Base-by-base conservation (phyloP, 30 jellyfish, hydroid and myxozoan genomes). In the Aurelia sp. region DNA sequence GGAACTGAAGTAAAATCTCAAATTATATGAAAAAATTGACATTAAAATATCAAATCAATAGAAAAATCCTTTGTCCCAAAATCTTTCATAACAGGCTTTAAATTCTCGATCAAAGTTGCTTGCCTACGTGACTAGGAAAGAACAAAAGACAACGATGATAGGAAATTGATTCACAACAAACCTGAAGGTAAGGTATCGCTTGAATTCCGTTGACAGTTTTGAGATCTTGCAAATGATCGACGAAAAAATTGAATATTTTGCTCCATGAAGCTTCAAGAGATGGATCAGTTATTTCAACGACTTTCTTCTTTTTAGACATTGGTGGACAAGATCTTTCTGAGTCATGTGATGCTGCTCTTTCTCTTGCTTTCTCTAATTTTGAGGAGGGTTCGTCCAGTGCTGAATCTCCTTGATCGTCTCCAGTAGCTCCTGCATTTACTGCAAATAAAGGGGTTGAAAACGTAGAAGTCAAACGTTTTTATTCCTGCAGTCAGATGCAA, bases 181-280 rank as follows among this genome's bases (percentile, higher is more conserved):
- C 98, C 97, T 93, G 98, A 2, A 88, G 78, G 41, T 78, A 88
- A 5, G 98, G 98, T 31, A 93, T 93, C 30, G 96, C 97, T 83
- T 88, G 96, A 37, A 93, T 52, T 40, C 98, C 98, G 77, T 78
- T 51, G 37, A 84, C 88, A 15, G 89, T 70, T 65, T 74, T 66
- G 60, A 93, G 88, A 55, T 93, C 96, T 31, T 90, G 94, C 59
- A 93, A 73, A 58, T 89, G 92, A 4, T 74, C 87, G 66, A 77
- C 67, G 86, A 93, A 93, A 27, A 73, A 58, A 22, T 70, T 65
- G 74, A 93, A 67, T 50, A 93, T 52, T 44, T 79, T 71, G 55
- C 81, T 40, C 98, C 98, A 91, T 17, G 87, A 81, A 30, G 94
- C 91, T 64, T 78, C 85, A 23, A 83, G 89, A 13, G 95, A 79